A percentile compares a stretch with the other conserved stretches of the same genome.
Conservation (phyloP, 2,113 vertebrate species). For the Balaenoptera acutorostrata region DNA sequence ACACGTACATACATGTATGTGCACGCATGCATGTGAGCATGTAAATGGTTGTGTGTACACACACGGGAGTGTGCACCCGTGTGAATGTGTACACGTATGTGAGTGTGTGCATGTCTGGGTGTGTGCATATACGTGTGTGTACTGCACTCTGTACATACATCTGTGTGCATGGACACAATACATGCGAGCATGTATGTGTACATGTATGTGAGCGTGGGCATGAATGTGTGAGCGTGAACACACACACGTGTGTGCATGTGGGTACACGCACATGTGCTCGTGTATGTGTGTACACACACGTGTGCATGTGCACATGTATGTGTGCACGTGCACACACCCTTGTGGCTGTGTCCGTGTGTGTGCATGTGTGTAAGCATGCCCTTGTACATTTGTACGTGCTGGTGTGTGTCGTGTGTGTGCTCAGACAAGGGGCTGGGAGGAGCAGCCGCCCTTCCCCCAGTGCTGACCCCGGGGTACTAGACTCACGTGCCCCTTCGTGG, state of each 20-base stretch:
- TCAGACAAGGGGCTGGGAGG: background rate
- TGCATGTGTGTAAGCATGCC: background rate
- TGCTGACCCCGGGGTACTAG: background rate
- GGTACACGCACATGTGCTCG: accelerated
- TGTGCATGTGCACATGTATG: accelerated
- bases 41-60: accelerated
- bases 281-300: background rate
- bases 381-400: background rate
- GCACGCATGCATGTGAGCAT: accelerated
- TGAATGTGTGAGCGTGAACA: background rate
- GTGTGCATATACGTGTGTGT: background rate
- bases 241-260: background rate
- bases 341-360: background rate
- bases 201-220: background rate
- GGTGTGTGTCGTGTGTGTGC: background rate
- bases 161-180: background rate
- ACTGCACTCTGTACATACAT: background rate
- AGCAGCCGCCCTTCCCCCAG: background rate
- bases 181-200: accelerated
- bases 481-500: background rate
- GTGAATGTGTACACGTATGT: background rate
- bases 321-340: background rate
- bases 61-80: accelerated
- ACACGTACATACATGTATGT: background rate
- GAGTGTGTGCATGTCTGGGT: background rate